A percentile compares a stretch with the other conserved stretches of the same genome.
phyloP scores from a whole-genome alignment of 2,113 vertebrate species.

The Brachyistius frenatus region DNA sequence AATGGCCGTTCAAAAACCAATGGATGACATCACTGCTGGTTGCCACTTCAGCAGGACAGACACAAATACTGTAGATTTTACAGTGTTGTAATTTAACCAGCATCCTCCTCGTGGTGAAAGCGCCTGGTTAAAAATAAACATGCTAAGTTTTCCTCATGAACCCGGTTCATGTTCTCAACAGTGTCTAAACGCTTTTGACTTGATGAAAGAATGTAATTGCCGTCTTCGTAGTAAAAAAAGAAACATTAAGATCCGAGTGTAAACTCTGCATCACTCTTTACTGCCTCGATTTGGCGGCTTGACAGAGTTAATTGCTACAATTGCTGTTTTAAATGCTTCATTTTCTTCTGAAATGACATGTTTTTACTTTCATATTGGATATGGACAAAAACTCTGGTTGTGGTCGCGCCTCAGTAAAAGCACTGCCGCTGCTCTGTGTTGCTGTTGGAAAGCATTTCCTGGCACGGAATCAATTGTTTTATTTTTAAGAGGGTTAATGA shows the following conservation, averaged over 20 bases:
- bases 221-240: too few species aligned
- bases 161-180: too few species aligned
- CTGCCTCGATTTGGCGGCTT: slow-evolving; percentile 1
- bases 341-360: slow-evolving; percentile 15
- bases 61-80: too few species aligned
- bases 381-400: slow-evolving; percentile 3
- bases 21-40: too few species aligned
- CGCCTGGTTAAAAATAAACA: too few species aligned
- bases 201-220: too few species aligned
- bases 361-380: background rate
- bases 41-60: too few species aligned
- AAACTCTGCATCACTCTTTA: slow-evolving; percentile 6
- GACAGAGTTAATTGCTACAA: background rate
- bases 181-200: too few species aligned
- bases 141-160: too few species aligned
- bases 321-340: slow-evolving; percentile 3
- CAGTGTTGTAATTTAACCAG: too few species aligned
- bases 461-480: slow-evolving; percentile 38
- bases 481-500: slow-evolving; percentile 57
- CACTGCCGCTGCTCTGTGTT: background rate
- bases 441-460: slow-evolving; percentile 36
- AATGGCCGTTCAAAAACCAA: too few species aligned
- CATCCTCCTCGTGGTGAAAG: too few species aligned
- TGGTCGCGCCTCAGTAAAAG: background rate
- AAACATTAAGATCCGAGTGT: background rate